Evolutionary conservation across 1,140 invertebrate species (phyloP).

Genomic region (Pseudomyrmex pallidus): DNA sequence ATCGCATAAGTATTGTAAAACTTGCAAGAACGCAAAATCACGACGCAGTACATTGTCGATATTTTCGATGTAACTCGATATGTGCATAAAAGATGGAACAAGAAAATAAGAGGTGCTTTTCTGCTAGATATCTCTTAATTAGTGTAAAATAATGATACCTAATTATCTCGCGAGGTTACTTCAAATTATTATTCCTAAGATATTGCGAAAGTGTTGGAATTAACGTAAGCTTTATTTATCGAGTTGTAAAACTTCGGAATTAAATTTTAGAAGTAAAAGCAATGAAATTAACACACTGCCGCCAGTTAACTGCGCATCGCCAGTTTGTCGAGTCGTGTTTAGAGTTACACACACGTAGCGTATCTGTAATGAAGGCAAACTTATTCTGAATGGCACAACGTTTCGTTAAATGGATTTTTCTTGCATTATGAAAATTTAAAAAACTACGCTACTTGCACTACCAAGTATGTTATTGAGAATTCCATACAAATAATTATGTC

Average conservation of each 20-base stretch:
- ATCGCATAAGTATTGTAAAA: conserved; percentile 39
- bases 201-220: conserved; percentile 29
- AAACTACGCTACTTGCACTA: neutral
- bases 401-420: neutral
- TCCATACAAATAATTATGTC: neutral
- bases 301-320: conserved; percentile 18
- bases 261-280: conserved; percentile 46
- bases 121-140: conserved; percentile 14
- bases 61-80: conserved; percentile 17
- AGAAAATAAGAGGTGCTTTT: conserved; percentile 9
- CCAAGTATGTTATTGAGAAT: neutral
- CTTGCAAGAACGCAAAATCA: conserved; percentile 31
- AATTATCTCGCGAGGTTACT: conserved; percentile 22
- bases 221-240: conserved; percentile 10
- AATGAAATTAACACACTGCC: conserved; percentile 41
- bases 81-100: neutral
- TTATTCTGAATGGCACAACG: neutral
- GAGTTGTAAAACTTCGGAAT: conserved; percentile 24
- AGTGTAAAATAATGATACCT: conserved; percentile 12
- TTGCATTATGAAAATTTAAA: neutral
- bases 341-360: conserved; percentile 20
- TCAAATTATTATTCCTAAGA: neutral
- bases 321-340: conserved; percentile 10
- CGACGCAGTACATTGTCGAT: neutral
- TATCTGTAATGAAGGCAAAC: neutral